Percentiles rank a stretch among this genome's conserved stretches.
Evolutionary conservation across 92 coral and sea anemone species (phyloP).

Genomic region (Porites cylindrica): DNA sequence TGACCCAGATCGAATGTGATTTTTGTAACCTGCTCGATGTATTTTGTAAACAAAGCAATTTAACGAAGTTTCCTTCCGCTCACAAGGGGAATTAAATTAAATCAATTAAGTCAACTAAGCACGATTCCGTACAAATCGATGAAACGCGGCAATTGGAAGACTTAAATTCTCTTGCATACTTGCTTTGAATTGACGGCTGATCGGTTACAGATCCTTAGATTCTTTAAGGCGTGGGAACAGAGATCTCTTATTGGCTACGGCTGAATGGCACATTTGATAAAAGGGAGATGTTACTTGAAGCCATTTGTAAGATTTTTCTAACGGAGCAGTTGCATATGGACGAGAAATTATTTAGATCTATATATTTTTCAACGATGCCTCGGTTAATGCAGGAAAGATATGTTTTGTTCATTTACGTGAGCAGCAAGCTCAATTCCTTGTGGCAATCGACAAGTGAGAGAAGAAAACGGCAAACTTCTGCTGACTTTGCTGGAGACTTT

Average conservation of each 20-base stretch:
- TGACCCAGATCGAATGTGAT: no score
- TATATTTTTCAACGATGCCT: not conserved
- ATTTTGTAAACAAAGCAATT: no score
- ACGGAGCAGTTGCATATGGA: conserved; percentile 13
- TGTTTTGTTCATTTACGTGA: not conserved
- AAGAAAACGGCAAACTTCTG: conserved; percentile 2
- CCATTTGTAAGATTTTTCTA: not conserved
- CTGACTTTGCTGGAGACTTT: not conserved
- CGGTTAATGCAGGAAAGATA: not conserved
- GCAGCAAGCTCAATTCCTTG: conserved; percentile 10
- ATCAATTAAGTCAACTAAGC: no score
- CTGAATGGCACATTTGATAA: conserved; percentile 10
- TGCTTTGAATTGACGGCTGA: no score
- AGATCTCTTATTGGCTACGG: conserved; percentile 7
- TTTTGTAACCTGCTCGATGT: no score
- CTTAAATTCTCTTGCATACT: no score
- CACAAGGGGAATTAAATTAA: no score
- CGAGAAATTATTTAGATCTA: not conserved
- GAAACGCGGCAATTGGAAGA: no score
- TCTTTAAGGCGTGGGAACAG: not conserved
- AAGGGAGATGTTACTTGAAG: conserved; percentile 1
- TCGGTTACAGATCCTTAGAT: no score
- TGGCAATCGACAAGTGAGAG: conserved; percentile 8
- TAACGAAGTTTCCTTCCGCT: no score
- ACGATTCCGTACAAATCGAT: no score